A percentile compares a stretch with the other conserved stretches of the same genome.
These are phyloP conservation scores for Tolmerus cingulatus DNA, from an alignment of 2,888 invertebrate genomes.

Conservation along the genomic window DNA sequence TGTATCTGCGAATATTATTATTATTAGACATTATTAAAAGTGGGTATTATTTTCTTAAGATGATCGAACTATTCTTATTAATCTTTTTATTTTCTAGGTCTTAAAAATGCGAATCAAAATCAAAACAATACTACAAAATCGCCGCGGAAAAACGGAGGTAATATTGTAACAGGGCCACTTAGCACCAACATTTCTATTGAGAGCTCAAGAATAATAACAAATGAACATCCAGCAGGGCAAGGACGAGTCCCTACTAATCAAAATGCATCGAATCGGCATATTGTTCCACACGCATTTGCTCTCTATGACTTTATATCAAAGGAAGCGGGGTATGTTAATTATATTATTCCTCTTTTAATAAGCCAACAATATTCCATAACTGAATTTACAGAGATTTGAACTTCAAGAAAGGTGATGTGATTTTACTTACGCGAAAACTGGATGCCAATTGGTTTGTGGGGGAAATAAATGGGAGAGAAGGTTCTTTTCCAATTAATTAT, in stretches of 20 bases:
- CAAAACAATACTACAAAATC: slow-evolving; percentile 45
- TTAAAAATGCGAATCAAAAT: slow-evolving; percentile 49
- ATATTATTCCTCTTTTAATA: slow-evolving; percentile 48
- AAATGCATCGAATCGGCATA: slow-evolving; percentile 26
- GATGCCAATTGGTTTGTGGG: slow-evolving; percentile 90
- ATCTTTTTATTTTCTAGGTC: slow-evolving; percentile 22
- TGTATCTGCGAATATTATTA: no score
- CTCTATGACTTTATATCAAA: slow-evolving; percentile 86
- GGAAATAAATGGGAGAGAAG: slow-evolving; percentile 78
- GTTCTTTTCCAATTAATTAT: slow-evolving; percentile 85
- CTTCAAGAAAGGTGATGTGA: slow-evolving; percentile 86
- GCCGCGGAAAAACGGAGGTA: slow-evolving; percentile 1
- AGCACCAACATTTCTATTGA: slow-evolving; percentile 15
- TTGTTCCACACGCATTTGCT: slow-evolving; percentile 82
- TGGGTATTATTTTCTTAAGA: no score
- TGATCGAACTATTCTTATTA: not conserved
- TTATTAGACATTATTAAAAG: no score
- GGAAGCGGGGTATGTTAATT: slow-evolving; percentile 74
- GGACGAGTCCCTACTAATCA: slow-evolving; percentile 36
- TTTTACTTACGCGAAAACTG: slow-evolving; percentile 79
- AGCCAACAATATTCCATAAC: not conserved
- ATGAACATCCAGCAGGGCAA: not conserved
- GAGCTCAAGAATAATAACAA: slow-evolving; percentile 40
- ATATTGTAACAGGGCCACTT: not conserved
- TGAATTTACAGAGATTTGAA: slow-evolving; percentile 73